These are phyloP conservation scores for Holacanthus passer DNA, from an alignment of 2,113 vertebrate species.

Conservation along the genomic window DNA sequence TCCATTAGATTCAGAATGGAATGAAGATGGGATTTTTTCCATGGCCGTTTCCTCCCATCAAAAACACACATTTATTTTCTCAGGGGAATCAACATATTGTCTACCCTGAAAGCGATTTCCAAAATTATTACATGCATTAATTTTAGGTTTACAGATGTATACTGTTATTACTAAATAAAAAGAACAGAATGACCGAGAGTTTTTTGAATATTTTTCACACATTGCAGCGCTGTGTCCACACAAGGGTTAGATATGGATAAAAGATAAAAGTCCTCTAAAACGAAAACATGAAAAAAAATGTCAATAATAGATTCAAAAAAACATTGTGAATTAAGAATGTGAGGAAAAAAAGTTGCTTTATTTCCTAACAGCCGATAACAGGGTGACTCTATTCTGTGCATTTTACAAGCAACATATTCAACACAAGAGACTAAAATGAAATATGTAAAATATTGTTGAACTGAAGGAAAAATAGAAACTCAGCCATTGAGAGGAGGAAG, in stretches of 20 bases:
- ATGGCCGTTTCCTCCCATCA: not conserved
- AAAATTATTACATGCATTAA: not conserved
- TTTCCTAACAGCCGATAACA: too few relatives aligned
- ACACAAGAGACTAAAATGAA: not conserved
- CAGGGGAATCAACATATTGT: not conserved
- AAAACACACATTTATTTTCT: not conserved
- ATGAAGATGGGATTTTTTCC: not conserved
- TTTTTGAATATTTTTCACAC: not conserved
- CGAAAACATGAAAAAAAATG: not conserved
- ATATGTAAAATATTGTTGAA: not conserved
- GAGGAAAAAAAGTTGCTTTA: too few relatives aligned
- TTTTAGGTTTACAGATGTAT: not conserved
- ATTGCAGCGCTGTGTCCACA: not conserved
- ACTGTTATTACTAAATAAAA: not conserved
- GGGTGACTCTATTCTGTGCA: not conserved
- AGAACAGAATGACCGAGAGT: not conserved
- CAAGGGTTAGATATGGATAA: too few relatives aligned
- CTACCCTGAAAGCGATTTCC: not conserved
- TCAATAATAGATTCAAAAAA: not conserved
- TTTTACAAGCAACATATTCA: not conserved
- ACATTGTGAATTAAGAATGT: not conserved
- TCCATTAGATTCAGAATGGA: not conserved
- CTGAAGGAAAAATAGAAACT: not conserved
- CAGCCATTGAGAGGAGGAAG: not conserved
- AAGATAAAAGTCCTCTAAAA: not conserved